phyloP scores from a whole-genome alignment of 2,888 invertebrate species.

The Criorhina ranunculi region DNA sequence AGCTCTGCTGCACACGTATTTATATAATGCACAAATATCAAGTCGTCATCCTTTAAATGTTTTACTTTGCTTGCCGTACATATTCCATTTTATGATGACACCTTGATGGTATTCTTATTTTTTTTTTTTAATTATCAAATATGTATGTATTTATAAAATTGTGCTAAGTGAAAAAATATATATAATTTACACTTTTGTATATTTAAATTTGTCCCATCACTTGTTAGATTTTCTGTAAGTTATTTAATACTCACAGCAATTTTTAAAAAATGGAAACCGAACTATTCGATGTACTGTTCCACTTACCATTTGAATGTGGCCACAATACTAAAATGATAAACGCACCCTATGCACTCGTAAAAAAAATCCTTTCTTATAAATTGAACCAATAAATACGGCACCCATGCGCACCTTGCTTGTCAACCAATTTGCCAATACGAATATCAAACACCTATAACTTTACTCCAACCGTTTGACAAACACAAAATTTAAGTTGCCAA shows the following conservation, averaged over 20 bases:
- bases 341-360: no score
- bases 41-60: conserved; percentile 34
- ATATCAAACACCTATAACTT: no score
- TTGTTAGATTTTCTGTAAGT: conserved; percentile 2
- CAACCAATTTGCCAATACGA: no score
- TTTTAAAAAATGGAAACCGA: no score
- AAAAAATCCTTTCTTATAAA: no score
- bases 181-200: conserved; percentile 71
- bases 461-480: no score
- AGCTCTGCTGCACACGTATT: conserved; percentile 46
- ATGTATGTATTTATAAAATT: conserved; percentile 59
- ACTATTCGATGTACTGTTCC: no score
- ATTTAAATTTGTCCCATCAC: conserved; percentile 1
- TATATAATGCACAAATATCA: conserved; percentile 45
- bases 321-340: no score
- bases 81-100: conserved; percentile 32
- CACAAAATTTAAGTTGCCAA: no score
- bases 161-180: conserved; percentile 50
- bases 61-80: conserved; percentile 53
- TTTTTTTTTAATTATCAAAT: conserved; percentile 28
- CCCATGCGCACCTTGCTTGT: no score
- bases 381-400: no score
- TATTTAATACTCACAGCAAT: background rate
- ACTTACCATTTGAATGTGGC: no score
- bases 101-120: conserved; percentile 51